Evolutionary conservation across 2,888 invertebrate genomes (phyloP), one percentile per base, ranked within the genome.

Genomic region (Acleris cristana): DNA sequence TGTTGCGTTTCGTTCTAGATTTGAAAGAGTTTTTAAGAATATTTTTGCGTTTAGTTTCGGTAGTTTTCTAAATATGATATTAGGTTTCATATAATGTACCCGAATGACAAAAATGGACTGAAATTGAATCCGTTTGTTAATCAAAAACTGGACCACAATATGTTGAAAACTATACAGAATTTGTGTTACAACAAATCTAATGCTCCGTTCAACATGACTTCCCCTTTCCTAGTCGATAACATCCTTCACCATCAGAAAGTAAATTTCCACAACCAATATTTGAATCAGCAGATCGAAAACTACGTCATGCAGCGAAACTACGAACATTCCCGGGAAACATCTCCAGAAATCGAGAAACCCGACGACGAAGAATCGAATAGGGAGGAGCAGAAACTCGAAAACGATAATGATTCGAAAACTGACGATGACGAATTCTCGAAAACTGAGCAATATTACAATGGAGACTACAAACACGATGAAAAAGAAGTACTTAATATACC

Each of bases 151-250:
- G 89, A 90, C 30, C 88, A 88, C 71, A 87, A 88, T 87, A 92
- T 92, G 92, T 84, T 92, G 84, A 92, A 91, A 71, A 92, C 92
- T 26, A 89, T 92, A 63, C 92, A 92, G 69, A 91, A 84, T 69
- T 71, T 92, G 71, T 92, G 89, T 64, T 88, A 90, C 70, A 90
- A 87, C 67, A 92, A 90, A 72, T 82, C 81, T 1, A 84, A 81
- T 55, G 79, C 76, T 19, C 80, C 92, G 7, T 89, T 87, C 67
- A 93, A 93, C 73, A 94, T 94, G 90, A 91, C 94, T 34, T 95
- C 95, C 0, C 94, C 94, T 0, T 95, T 95, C 76, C 76, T 94
- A 62, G 94, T 95, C 71, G 95, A 95, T 80, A 95, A 95, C 73
- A 93, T 95, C 21, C 80, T 95, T 63, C 94, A 94, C 70, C 94